Evolutionary conservation across 1,140 invertebrate genomes (phyloP).

Genomic region (Lycorma delicatula): DNA sequence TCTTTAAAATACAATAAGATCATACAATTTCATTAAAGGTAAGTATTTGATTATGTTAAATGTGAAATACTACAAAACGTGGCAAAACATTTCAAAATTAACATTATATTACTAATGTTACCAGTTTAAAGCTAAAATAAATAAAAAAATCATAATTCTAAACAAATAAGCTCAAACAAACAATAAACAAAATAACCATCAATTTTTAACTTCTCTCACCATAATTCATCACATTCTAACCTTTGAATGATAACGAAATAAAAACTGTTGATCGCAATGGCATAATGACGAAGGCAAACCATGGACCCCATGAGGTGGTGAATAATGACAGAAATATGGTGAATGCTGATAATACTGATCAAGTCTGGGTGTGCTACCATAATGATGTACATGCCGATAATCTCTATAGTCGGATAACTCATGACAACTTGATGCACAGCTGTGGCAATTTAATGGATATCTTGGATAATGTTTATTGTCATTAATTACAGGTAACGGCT

Average conservation of each 20-base stretch:
- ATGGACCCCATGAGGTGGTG: constrained; percentile 2
- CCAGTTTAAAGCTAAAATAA: too few species aligned
- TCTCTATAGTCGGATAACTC: constrained; percentile 1
- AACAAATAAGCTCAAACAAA: too few species aligned
- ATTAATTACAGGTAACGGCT: constrained; percentile 3
- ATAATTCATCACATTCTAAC: too few species aligned
- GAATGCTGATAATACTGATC: constrained; percentile 11
- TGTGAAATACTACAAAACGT: too few species aligned
- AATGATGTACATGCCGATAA: constrained; percentile 7
- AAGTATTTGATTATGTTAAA: too few species aligned
- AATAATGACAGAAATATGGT: background rate
- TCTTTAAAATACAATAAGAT: too few species aligned
- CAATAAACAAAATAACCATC: too few species aligned
- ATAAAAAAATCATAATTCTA: too few species aligned
- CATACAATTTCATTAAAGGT: too few species aligned
- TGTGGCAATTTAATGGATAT: constrained; percentile 5
- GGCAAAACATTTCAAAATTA: too few species aligned
- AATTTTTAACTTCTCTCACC: too few species aligned
- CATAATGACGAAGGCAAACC: constrained; percentile 6
- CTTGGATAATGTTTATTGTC: background rate
- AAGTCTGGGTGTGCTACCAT: constrained; percentile 12
- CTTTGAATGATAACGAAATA: background rate
- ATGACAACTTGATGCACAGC: constrained; percentile 11
- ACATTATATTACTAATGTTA: too few species aligned
- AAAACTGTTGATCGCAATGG: constrained; percentile 8